Conservation (phyloP, 2,113 vertebrate genomes). For the Sclerurus mexicanus region DNA sequence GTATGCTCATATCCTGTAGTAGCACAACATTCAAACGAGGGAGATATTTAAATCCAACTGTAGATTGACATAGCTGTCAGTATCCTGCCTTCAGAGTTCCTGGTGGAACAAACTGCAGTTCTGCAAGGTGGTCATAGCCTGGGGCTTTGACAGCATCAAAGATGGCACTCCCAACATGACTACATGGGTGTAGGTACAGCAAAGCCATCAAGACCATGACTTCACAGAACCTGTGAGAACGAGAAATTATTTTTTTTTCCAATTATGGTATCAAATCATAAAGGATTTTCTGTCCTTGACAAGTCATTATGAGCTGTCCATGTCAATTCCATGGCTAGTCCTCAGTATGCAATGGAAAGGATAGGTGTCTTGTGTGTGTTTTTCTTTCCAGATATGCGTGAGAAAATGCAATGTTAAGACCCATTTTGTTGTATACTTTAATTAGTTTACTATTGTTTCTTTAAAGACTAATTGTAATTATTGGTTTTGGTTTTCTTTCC, state of each 20-base stretch:
- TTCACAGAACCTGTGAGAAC: neutral
- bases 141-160: neutral
- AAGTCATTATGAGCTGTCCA: neutral
- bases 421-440: neutral
- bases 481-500: neutral
- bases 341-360: neutral
- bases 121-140: neutral
- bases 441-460: neutral
- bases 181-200: fast-evolving
- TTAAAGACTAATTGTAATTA: neutral
- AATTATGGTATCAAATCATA: neutral
- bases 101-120: neutral
- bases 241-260: neutral
- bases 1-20: neutral
- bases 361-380: neutral
- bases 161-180: neutral
- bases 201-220: neutral
- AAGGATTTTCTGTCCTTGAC: neutral
- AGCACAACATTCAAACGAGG: neutral
- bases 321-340: neutral
- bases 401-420: neutral
- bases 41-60: neutral
- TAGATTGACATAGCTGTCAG: neutral
- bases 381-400: neutral
- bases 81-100: neutral